A percentile compares a stretch with the other conserved stretches of the same genome.
Evolutionary conservation across 2,888 invertebrate genomes (phyloP).

Genomic region (Sialis lutaria): DNA sequence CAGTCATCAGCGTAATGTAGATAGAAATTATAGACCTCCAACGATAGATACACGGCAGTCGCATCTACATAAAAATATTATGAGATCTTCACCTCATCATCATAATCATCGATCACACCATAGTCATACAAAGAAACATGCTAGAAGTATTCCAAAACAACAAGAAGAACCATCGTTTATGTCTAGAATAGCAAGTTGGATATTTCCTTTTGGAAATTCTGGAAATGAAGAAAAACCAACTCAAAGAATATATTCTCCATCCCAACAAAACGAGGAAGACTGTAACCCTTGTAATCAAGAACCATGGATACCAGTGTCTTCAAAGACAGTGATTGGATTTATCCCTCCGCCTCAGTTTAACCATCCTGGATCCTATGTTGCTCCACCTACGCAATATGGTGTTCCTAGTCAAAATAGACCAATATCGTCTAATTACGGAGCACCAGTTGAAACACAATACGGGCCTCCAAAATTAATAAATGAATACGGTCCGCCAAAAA

Average conservation of each 20-base stretch:
- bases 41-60: conserved; percentile 3
- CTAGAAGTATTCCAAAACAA: too few relatives aligned
- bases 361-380: conserved; percentile 3
- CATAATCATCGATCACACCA: background rate
- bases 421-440: background rate
- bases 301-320: conserved; percentile 64
- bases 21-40: conserved; percentile 2
- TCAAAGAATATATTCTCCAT: conserved; percentile 9
- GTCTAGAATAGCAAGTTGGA: conserved; percentile 40
- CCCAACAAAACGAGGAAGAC: conserved; percentile 19
- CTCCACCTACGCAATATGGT: conserved; percentile 2
- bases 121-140: background rate
- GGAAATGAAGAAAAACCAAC: conserved; percentile 13
- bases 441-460: conserved; percentile 7
- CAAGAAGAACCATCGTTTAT: conserved; percentile 28
- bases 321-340: conserved; percentile 18
- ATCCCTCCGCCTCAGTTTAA: conserved; percentile 12
- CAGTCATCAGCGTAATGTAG: too few relatives aligned
- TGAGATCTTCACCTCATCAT: conserved; percentile 17
- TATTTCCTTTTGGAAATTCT: conserved; percentile 32
- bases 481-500: conserved; percentile 13
- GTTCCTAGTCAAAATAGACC: background rate
- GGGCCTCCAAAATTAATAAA: conserved; percentile 7
- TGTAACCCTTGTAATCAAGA: conserved; percentile 65
- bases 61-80: conserved; percentile 21